Percentiles rank a stretch among this genome's conserved stretches.
Evolutionary conservation across 2,888 invertebrate species (phyloP).

Genomic region (Nasonia oneida): DNA sequence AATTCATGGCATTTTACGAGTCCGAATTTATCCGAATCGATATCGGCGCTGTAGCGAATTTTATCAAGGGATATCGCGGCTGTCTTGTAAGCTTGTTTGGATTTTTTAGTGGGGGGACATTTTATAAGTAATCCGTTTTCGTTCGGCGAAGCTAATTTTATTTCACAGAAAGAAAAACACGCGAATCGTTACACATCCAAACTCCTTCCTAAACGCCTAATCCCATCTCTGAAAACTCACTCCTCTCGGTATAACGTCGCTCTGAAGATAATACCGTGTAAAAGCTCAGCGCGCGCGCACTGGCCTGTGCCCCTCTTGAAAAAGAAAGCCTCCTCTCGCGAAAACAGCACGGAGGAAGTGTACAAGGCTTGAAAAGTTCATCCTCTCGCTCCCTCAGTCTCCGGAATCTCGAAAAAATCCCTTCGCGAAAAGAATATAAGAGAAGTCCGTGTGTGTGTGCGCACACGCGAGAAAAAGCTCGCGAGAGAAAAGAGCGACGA

Average conservation of each 20-base stretch:
- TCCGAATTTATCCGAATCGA: conserved; percentile 53
- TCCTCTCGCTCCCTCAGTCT: neutral
- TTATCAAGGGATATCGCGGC: neutral
- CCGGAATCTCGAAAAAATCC: conserved; percentile 16
- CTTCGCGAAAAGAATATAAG: neutral
- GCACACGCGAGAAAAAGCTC: conserved; percentile 6
- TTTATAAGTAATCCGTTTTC: neutral
- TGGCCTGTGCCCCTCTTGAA: neutral
- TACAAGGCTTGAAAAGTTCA: neutral
- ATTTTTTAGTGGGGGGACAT: too few relatives aligned
- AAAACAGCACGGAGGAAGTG: neutral
- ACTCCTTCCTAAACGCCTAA: neutral
- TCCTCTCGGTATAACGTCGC: neutral
- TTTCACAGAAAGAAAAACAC: neutral
- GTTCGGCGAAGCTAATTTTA: neutral
- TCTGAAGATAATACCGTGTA: neutral
- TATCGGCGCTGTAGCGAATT: conserved; percentile 23
- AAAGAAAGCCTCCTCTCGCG: neutral
- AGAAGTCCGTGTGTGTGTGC: neutral
- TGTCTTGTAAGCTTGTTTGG: neutral
- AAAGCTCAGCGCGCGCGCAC: neutral
- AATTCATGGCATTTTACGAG: conserved; percentile 57
- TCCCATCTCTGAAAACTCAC: neutral
- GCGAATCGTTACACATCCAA: neutral
- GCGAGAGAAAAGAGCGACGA: conserved; percentile 45